phyloP scores from a whole-genome alignment of 2,113 vertebrate species.

The Orientallactaga bullata region DNA sequence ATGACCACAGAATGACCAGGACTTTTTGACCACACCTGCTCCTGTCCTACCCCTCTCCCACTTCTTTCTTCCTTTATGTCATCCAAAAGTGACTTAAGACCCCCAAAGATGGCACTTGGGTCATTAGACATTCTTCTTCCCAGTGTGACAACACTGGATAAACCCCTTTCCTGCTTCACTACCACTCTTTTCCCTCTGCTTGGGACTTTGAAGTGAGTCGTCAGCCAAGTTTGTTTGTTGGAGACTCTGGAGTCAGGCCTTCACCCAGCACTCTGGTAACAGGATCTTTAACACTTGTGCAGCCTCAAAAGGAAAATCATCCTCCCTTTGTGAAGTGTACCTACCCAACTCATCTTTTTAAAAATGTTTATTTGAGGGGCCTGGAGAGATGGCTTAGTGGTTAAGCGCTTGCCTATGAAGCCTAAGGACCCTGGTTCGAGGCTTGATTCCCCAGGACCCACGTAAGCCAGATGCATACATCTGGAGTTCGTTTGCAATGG shows the following conservation, averaged over 20 bases:
- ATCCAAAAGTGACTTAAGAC: not conserved
- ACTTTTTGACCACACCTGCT: not conserved
- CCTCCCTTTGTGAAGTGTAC: not conserved
- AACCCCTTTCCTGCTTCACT: not conserved
- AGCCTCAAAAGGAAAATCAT: not conserved
- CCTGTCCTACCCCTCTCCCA: not conserved
- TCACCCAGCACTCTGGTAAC: not conserved
- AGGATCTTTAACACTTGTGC: not conserved
- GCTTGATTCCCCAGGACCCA: too few relatives aligned
- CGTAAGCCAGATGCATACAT: too few relatives aligned
- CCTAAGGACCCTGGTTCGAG: too few relatives aligned
- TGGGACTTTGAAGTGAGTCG: not conserved
- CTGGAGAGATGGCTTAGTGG: too few relatives aligned
- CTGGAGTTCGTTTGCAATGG: too few relatives aligned
- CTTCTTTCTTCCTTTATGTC: not conserved
- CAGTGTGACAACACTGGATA: not conserved
- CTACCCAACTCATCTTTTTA: not conserved
- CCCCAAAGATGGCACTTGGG: not conserved
- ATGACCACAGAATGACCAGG: not conserved
- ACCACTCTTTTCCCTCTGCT: not conserved
- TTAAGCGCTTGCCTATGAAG: too few relatives aligned
- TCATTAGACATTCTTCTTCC: not conserved
- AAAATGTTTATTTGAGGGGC: too few relatives aligned
- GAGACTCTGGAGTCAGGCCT: not conserved
- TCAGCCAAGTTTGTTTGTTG: not conserved